A percentile compares a stretch with the other conserved stretches of the same genome.
phyloP scores from a whole-genome alignment of 2,888 invertebrate genomes.

The Aporophyla lueneburgensis region DNA sequence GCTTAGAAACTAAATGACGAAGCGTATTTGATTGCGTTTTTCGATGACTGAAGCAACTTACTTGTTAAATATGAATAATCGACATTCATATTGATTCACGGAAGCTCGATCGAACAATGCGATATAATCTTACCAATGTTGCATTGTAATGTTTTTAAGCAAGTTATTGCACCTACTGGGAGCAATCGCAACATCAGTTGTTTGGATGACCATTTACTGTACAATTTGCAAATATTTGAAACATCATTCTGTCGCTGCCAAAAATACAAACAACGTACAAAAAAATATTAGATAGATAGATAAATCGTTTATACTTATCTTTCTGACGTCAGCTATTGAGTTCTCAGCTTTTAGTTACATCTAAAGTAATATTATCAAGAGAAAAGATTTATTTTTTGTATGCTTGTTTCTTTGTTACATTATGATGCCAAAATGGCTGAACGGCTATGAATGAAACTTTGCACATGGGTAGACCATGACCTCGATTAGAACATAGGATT shows the following conservation, averaged over 20 bases:
- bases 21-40: not conserved
- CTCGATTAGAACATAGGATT: too few relatives aligned
- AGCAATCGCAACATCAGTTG: not conserved
- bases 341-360: not conserved
- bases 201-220: not conserved
- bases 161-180: not conserved
- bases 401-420: too few relatives aligned
- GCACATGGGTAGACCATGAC: too few relatives aligned
- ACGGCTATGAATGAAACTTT: too few relatives aligned
- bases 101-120: not conserved
- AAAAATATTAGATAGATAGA: not conserved
- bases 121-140: not conserved
- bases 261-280: not conserved
- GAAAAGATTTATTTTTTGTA: too few relatives aligned
- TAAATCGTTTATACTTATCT: too few relatives aligned
- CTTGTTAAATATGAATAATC: not conserved
- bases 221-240: not conserved
- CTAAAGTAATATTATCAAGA: too few relatives aligned
- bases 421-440: too few relatives aligned
- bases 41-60: not conserved
- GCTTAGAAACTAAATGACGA: not conserved
- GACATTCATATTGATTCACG: not conserved
- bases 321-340: not conserved
- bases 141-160: not conserved
- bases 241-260: not conserved